Percentiles rank a stretch among this genome's conserved stretches.
These are phyloP conservation scores for Aegithalos caudatus DNA, from an alignment of 2,113 vertebrate genomes.

Conservation along the genomic window DNA sequence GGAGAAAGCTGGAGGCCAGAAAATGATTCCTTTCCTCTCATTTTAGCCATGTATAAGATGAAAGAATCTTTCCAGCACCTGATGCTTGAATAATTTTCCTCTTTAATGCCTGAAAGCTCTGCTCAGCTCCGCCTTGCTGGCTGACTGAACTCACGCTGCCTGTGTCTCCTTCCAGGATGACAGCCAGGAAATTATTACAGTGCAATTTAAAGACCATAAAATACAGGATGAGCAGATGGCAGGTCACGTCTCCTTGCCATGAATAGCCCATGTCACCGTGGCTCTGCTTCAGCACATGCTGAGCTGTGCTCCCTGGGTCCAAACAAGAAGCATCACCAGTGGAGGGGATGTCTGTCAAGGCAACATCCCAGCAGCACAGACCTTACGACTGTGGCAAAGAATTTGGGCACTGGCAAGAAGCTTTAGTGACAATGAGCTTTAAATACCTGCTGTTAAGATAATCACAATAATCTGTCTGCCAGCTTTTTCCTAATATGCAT, in stretches of 20 bases:
- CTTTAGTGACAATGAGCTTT: slow-evolving; percentile 47
- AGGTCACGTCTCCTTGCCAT: slow-evolving; percentile 25
- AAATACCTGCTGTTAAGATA: slow-evolving; percentile 63
- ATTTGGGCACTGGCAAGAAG: slow-evolving; percentile 30
- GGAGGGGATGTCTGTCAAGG: neutral
- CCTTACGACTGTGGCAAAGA: slow-evolving; percentile 11
- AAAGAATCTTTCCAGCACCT: slow-evolving; percentile 1
- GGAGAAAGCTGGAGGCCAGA: neutral
- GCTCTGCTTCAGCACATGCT: neutral
- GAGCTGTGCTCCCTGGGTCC: neutral
- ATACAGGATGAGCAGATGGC: slow-evolving; percentile 48
- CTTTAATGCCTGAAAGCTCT: slow-evolving; percentile 26
- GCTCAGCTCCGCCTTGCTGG: slow-evolving; percentile 3
- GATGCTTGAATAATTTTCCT: slow-evolving; percentile 15
- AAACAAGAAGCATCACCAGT: neutral
- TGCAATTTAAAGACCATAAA: slow-evolving; percentile 43
- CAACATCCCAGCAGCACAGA: neutral
- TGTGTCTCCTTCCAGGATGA: slow-evolving; percentile 42
- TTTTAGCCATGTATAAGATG: neutral
- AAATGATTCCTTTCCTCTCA: neutral
- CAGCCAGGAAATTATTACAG: slow-evolving; percentile 60
- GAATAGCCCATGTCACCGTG: neutral
- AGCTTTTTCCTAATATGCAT: slow-evolving; percentile 54
- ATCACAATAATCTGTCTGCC: slow-evolving; percentile 64
- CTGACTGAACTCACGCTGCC: neutral